These are phyloP conservation scores for Copsychus sechellarum DNA, from an alignment of 2,113 vertebrate genomes.

Conservation along the genomic window DNA sequence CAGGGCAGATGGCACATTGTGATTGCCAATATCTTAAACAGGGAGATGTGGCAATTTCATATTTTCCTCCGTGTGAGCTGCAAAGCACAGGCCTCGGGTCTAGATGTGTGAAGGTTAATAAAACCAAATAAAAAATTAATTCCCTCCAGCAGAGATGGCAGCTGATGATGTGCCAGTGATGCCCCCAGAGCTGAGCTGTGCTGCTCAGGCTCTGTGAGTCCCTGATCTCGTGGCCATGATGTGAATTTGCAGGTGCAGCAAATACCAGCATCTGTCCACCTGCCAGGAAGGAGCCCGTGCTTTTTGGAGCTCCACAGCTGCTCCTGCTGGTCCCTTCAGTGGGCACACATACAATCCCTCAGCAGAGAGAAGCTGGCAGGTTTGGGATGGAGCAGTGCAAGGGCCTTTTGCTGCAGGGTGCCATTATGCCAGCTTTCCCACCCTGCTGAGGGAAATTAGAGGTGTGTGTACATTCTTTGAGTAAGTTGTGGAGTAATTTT, in stretches of 20 bases:
- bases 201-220: not conserved
- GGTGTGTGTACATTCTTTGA: not conserved
- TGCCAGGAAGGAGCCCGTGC: not conserved
- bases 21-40: not conserved
- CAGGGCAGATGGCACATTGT: not conserved
- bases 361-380: not conserved
- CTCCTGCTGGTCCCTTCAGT: not conserved
- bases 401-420: not conserved
- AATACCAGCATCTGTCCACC: not conserved
- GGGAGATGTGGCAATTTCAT: not conserved
- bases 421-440: not conserved
- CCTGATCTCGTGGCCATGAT: not conserved
- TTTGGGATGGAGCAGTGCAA: not conserved
- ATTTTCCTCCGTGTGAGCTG: not conserved
- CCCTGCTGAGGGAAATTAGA: not conserved
- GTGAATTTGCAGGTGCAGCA: fast-evolving
- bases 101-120: not conserved
- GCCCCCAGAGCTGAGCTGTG: not conserved
- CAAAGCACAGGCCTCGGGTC: not conserved
- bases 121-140: not conserved
- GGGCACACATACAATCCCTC: too few relatives aligned
- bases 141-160: not conserved
- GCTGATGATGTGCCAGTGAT: not conserved
- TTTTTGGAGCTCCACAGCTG: not conserved
- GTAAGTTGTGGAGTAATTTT: not conserved